Evolutionary conservation across 2,888 invertebrate species (phyloP).

Genomic region (Merodon equestris): DNA sequence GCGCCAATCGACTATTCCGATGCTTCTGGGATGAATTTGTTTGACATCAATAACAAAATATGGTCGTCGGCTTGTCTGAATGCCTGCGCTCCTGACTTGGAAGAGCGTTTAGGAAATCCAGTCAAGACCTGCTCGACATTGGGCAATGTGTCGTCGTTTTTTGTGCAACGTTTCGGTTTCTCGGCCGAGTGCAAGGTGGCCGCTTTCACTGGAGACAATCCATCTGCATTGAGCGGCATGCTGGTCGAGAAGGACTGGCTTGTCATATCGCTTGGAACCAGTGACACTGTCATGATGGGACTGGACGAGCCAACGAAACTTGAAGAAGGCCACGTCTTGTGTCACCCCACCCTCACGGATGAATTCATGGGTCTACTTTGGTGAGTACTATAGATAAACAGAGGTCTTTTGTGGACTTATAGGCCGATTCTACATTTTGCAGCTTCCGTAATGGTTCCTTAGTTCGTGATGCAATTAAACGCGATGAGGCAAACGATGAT

Average conservation of each 20-base stretch:
- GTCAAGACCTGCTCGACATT: slow-evolving; percentile 85
- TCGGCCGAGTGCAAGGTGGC: slow-evolving; percentile 87
- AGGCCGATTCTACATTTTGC: background rate
- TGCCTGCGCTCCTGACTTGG: slow-evolving; percentile 87
- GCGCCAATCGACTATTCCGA: slow-evolving; percentile 95
- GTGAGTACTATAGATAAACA: slow-evolving; percentile 79
- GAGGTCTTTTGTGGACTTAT: background rate
- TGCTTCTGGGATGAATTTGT: slow-evolving; percentile 97
- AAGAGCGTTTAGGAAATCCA: slow-evolving; percentile 86
- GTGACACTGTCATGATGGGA: slow-evolving; percentile 93
- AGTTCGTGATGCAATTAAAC: slow-evolving; percentile 88
- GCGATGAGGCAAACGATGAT: slow-evolving; percentile 86
- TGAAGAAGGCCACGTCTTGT: slow-evolving; percentile 90
- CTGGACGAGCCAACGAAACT: slow-evolving; percentile 84
- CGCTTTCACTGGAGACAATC: slow-evolving; percentile 97
- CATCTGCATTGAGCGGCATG: slow-evolving; percentile 91
- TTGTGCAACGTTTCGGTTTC: slow-evolving; percentile 92
- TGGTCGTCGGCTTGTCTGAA: slow-evolving; percentile 89
- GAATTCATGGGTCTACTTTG: slow-evolving; percentile 94
- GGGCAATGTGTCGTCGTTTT: slow-evolving; percentile 88
- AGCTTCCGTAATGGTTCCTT: slow-evolving; percentile 96
- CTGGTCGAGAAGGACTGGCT: slow-evolving; percentile 89
- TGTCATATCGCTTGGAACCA: slow-evolving; percentile 94
- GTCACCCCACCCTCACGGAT: slow-evolving; percentile 88
- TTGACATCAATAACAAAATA: slow-evolving; percentile 87